These are phyloP conservation scores for Reinhardtius hippoglossoides DNA, from an alignment of 2,113 vertebrate species.

Conservation along the genomic window DNA sequence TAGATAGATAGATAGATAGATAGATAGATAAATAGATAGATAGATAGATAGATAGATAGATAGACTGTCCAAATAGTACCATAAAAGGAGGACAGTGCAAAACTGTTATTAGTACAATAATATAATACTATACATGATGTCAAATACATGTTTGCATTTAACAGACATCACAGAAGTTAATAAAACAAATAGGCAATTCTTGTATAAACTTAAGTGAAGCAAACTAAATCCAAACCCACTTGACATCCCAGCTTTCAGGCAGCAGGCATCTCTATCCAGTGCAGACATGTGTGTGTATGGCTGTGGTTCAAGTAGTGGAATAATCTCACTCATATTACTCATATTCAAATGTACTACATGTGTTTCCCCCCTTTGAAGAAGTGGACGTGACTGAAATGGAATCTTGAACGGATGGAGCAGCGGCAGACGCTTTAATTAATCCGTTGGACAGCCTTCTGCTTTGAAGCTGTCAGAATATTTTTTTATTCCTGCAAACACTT, in stretches of 20 bases:
- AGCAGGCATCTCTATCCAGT: constrained; percentile 28
- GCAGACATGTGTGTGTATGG: constrained; percentile 30
- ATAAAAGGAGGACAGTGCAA: no score
- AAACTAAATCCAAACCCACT: background rate
- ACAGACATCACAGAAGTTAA: background rate
- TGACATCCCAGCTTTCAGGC: constrained; percentile 28
- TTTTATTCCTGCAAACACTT: constrained; percentile 27
- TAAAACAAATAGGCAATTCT: no score
- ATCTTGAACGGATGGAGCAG: constrained; percentile 41
- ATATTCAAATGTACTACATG: constrained; percentile 54
- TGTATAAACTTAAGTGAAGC: no score
- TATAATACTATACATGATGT: background rate
- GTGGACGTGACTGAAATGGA: constrained; percentile 63
- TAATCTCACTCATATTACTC: constrained; percentile 51
- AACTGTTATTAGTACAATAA: no score
- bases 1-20: no score
- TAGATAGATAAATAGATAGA: no score
- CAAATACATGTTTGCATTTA: no score
- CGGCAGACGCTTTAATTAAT: constrained; percentile 67
- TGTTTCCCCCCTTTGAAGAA: constrained; percentile 60
- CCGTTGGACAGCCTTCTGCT: constrained; percentile 55
- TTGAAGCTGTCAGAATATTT: constrained; percentile 55
- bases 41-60: no score
- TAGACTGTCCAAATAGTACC: no score
- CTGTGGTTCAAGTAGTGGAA: constrained; percentile 26